Base-by-base conservation (phyloP, 2,888 invertebrate species). In the Acanthosepion lycidas region DNA sequence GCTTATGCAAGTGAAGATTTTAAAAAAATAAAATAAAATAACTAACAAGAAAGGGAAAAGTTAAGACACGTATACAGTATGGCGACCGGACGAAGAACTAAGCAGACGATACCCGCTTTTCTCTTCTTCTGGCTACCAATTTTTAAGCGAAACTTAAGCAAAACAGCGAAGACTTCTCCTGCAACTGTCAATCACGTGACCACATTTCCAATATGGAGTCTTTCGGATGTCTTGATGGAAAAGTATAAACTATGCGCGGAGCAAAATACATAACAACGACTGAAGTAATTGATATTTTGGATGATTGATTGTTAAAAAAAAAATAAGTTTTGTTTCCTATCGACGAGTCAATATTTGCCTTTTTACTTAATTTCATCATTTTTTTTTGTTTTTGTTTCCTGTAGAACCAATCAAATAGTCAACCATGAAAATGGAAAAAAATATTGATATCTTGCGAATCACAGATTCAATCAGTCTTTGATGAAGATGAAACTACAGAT, bases 231-330 rank as follows among this genome's bases (percentile, higher is more conserved):
- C n/a, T 78, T 18, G 9, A 78, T 78, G 78, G 78, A 78, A 78
- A 78, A 78, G 33, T 78, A n/a, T 78, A 78, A 78, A 78, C n/a
- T 78, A n/a, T 15, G 15, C n/a, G 78, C 33, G 78, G 78, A 78
- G n/a, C 78, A 78, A 33, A 78, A 78, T 78, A 78, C 78, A n/a
- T 78, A 78, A 33, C 78, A n/a, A 78, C n/a, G 78, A 78, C 78
- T 78, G 12, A 15, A 33, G 20, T 59, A 18, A 55, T 55, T 55
- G 55, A 55, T 55, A 18, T 4, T 28, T 78, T 78, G 28, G n/a
- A n/a, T 78, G 4, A 78, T 15, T n/a, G n/a, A 12, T 9, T 8
- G 6, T 15, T 4, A 78, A 78, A 78, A 33, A 78, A 78, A 33
- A n/a, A 78, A 78, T 78, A 5, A 23, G 6, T 18, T 1, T n/a